Evolutionary conservation across 1,140 invertebrate genomes (phyloP), one percentile per base, ranked within the genome.

Genomic region (Octopus bimaculoides): DNA sequence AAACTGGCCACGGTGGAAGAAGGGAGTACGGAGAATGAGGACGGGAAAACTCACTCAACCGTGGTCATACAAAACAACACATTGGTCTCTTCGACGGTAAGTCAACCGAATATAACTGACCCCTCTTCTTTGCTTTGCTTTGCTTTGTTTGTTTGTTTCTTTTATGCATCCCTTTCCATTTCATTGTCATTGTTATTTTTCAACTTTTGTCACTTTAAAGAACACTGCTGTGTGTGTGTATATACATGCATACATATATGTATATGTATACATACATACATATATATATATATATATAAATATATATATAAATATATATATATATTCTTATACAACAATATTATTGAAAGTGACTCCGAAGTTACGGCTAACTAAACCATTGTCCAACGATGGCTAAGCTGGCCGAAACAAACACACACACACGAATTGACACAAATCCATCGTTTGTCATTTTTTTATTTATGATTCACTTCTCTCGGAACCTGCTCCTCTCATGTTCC

Each of bases 1-100:
- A 75, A 75, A 75, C 74, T 75, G 26, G 41, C 74, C 1, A 75
- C 74, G 4, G 74, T 75, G 5, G 74, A 52, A 53, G 74, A 75
- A 41, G 41, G 74, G 20, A 12, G 17, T 5, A 75, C 74, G n/a
- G 74, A 75, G 7, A 8, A 26, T 12, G 74, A 75, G 8, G 74
- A 75, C 41, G 5, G 5, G 5, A 52, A 75, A 75, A 75, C 9
- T 17, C 66, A 71, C 26, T 14, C 17, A 9, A 17, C 9, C 5
- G 26, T 71, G 17, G 14, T 71, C 66, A 20, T 71, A 71, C 66
- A 71, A 14, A 71, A 71, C 14, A 71, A 20, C 26, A 10, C 66
- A 20, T 71, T 20, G 66, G 66, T 71, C 66, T n/a, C 66, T 14
- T 71, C 66, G 5, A 71, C 66, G 0, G 66, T 71, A 71, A 71